Evolutionary conservation across 2,113 vertebrate genomes (phyloP).

Genomic region (Nibea albiflora): DNA sequence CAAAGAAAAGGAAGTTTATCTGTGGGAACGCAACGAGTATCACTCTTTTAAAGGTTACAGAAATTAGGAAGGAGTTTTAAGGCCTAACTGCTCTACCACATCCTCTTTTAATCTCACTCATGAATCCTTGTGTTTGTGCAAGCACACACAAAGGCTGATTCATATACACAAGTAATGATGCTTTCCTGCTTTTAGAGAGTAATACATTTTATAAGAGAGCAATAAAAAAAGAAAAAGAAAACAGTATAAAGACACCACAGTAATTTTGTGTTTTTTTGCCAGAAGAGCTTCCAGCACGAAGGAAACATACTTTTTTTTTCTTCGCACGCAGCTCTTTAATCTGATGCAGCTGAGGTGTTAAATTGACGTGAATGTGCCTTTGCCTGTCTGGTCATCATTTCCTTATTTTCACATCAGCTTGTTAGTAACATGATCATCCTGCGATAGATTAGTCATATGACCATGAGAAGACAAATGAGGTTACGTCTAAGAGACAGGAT

Average conservation of each 20-base stretch:
- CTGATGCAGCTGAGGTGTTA: constrained; percentile 2
- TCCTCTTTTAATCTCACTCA: constrained; percentile 62
- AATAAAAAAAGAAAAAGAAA: constrained; percentile 10
- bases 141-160: not conserved
- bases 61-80: constrained; percentile 39
- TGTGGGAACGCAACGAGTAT: constrained; percentile 31
- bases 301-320: constrained; percentile 23
- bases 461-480: not conserved
- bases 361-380: not conserved
- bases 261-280: constrained; percentile 6
- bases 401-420: constrained; percentile 45
- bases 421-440: not conserved
- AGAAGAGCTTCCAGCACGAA: constrained; percentile 31
- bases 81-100: constrained; percentile 49
- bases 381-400: constrained; percentile 32
- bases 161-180: not conserved
- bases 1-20: constrained; percentile 35
- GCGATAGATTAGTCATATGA: constrained; percentile 28
- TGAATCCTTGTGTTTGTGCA: not conserved
- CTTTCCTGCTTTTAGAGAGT: not conserved
- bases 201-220: no score
- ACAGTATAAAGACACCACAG: not conserved
- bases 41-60: constrained; percentile 45
- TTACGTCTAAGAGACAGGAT: constrained; percentile 8
- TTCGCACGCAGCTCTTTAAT: not conserved